Base-by-base conservation (phyloP, 2,888 invertebrate genomes). In the Tolmerus cingulatus region DNA sequence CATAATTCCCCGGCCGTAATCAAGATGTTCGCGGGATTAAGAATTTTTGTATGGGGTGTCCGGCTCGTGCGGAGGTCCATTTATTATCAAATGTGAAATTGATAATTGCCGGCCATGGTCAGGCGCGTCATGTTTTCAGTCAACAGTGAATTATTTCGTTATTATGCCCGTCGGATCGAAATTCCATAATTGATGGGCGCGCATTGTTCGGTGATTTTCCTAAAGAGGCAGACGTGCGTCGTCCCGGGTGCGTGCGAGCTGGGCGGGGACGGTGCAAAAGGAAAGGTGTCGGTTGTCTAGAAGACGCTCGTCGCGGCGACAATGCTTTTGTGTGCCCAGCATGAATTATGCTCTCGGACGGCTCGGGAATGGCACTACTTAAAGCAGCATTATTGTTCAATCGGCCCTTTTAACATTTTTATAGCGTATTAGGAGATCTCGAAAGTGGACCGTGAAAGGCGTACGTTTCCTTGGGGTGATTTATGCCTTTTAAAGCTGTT, bases 101-200 rank as follows among this genome's bases (percentile, higher is more conserved):
- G 76, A 84, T 84, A 84, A 84, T 84, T 84, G 84, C 43, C 23
- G 74, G 40, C 37, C 84, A 89, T 89, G 89, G 88, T 89, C 87
- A 89, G 87, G 86, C 88, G 88, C 89, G 90, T 90, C 90, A 90
- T 90, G 90, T 90, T 90, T 89, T 88, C 89, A 89, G 89, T 89
- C 90, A 89, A 89, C 89, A 89, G 89, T 89, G 89, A 89, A 90
- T 90, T 90, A 90, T 90, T 89, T 27, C 34, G 27, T 40, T 43
- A 27, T 86, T 86, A 74, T 74, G 19, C 66, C 46, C n/a, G 46
- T 27, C 30, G 19, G 3, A 57, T 57, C 27, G 84, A 84, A 84
- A 37, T 66, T 40, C 37, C 37, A 84, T 66, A 84, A 84, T 84
- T 66, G 66, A 84, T 84, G 27, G 55, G 19, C 23, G n/a, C 66